Percentiles rank a stretch among this genome's conserved stretches.
These are phyloP conservation scores for Streptopelia turtur DNA, from an alignment of 2,797 vertebrate genomes.

Conservation along the genomic window DNA sequence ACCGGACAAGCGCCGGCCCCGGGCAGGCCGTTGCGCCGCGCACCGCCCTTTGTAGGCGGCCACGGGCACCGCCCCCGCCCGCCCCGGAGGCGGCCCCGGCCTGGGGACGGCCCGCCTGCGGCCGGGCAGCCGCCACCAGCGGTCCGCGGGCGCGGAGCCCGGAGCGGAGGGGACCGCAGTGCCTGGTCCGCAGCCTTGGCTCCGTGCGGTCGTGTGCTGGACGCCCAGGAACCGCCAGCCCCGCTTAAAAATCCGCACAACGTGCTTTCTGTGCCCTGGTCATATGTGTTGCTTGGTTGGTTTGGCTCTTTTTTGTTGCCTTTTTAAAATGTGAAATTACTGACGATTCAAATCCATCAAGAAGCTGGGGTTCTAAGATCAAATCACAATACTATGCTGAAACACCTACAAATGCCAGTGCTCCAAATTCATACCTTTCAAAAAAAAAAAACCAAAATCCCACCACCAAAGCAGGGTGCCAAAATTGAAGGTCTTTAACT, in stretches of 20 bases:
- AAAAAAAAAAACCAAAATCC: not conserved
- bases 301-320: too few species aligned
- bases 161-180: too few species aligned
- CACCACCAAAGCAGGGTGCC: not conserved
- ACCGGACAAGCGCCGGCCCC: rapidly evolving
- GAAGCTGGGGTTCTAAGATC: not conserved
- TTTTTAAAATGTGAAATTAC: not conserved
- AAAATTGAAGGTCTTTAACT: not conserved
- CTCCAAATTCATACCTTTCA: not conserved
- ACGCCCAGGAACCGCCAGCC: rapidly evolving
- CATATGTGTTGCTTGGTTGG: rapidly evolving
- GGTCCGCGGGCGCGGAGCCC: too few species aligned
- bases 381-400: rapidly evolving
- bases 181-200: too few species aligned
- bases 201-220: rapidly evolving
- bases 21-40: rapidly evolving
- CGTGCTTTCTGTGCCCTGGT: rapidly evolving
- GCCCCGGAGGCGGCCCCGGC: not conserved
- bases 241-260: not conserved
- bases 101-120: not conserved
- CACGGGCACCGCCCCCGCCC: not conserved
- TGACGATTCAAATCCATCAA: rapidly evolving
- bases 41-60: not conserved
- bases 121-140: not conserved
- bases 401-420: not conserved